These are phyloP conservation scores for Mercenaria mercenaria DNA, from an alignment of 1,140 invertebrate genomes.

Conservation along the genomic window DNA sequence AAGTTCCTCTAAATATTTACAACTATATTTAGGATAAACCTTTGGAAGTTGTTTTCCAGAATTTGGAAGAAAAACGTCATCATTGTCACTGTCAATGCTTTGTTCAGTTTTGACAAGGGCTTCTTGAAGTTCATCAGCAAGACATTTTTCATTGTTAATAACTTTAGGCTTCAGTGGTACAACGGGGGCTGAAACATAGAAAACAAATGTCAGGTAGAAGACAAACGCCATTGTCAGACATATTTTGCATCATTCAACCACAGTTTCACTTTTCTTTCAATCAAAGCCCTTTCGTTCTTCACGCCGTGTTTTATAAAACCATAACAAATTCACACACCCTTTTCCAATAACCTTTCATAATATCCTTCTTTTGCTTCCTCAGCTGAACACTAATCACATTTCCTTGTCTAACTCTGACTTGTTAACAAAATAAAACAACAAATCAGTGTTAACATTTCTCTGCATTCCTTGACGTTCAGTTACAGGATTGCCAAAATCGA, in stretches of 20 bases:
- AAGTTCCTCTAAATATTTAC: constrained; percentile 69
- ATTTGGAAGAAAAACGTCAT: constrained; percentile 68
- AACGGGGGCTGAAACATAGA: constrained; percentile 41
- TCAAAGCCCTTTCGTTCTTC: too few species aligned
- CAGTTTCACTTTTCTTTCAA: too few species aligned
- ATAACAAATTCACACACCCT: too few species aligned
- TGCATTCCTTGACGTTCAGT: not conserved
- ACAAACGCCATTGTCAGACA: too few species aligned
- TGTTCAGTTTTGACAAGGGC: constrained; percentile 66
- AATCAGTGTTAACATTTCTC: not conserved
- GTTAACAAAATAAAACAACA: not conserved
- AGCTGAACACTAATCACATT: too few species aligned
- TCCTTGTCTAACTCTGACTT: not conserved
- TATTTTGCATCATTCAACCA: too few species aligned
- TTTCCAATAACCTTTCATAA: too few species aligned
- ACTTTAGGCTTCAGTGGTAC: constrained; percentile 8
- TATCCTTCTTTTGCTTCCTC: too few species aligned
- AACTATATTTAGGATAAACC: constrained; percentile 73
- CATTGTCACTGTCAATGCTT: constrained; percentile 55
- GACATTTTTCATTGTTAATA: constrained; percentile 74
- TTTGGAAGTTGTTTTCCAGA: constrained; percentile 42
- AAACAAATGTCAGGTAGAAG: not conserved
- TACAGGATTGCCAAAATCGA: not conserved
- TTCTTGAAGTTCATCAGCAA: constrained; percentile 81
- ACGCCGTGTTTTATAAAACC: too few species aligned